Base-by-base conservation (phyloP, 2,797 vertebrate species). In the Decapterus maruadsi region DNA sequence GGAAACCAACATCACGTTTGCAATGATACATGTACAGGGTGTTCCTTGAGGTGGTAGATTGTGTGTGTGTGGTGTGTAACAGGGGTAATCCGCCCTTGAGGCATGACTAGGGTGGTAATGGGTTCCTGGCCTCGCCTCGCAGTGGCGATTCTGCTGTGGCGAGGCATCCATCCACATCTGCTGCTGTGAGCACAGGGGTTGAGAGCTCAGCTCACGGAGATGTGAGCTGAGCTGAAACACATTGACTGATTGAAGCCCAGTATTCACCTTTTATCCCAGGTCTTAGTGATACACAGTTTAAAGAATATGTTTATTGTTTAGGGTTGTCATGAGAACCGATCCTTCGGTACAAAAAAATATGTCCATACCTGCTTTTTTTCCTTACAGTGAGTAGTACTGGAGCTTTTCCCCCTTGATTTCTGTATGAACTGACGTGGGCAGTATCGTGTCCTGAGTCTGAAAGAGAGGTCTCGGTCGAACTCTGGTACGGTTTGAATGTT, bases 91-190 rank as follows among this genome's bases (percentile, higher is more conserved):
- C 6, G 80, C 70, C 91, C 86, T 94, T 94, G 92, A 93, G 78
- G 73, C 90, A 89, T 93, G 92, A 91, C 88, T 82, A 45, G 85
- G 1, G 60, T 90, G 75, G 62, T 91, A 92, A 92, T 91, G 64
- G 75, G 80, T 69, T 86, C 48, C 63, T 78, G 78, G 78, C 72
- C 72, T 78, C 53, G 42, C 64, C 54, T 88, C 6, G 2, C 11
- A 58, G 46, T 84, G 80, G 84, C 26, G 20, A 80, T 79, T 84
- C 81, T 55, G 42, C 83, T 81, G 36, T 4, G 0, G 56, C 68
- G 81, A 77, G 29, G 46, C 78, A 87, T 90, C 77, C 71, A 83
- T 88, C 77, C 61, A 78, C 75, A 72, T 87, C 68, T 82, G 65
- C 50, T 73, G 78, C 57, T 53, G 45, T 66, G 51, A 69, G 29